Percentiles rank a stretch among this genome's conserved stretches.
Conservation (phyloP, 2,888 invertebrate species). For the Melanargia galathea region DNA sequence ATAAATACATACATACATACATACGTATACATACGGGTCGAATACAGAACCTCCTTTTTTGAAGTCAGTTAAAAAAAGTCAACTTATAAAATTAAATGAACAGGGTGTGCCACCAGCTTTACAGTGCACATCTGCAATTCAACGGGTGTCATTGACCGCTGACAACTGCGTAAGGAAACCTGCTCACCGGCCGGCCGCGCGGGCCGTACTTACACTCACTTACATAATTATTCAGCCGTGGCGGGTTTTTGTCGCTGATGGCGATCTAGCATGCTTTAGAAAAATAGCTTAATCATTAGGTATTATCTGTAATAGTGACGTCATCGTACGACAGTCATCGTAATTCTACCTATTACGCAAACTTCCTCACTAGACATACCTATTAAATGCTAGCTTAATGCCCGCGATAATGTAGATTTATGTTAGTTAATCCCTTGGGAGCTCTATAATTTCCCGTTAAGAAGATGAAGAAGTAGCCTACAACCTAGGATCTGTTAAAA, state of each 20-base stretch:
- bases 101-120: conserved; percentile 31
- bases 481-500: no score
- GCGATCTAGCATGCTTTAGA: background rate
- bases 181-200: conserved; percentile 31
- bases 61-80: no score
- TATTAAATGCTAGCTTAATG: no score
- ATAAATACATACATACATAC: no score
- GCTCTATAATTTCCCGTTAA: background rate
- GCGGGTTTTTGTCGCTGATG: conserved; percentile 4
- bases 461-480: background rate
- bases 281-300: background rate
- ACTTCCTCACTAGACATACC: background rate
- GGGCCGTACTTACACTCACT: conserved; percentile 20
- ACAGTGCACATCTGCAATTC: conserved; percentile 30
- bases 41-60: no score
- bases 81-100: background rate
- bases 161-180: conserved; percentile 45
- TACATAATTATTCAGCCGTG: conserved; percentile 34
- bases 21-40: no score
- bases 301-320: background rate
- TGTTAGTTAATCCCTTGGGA: no score
- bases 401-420: no score
- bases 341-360: no score
- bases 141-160: conserved; percentile 41
- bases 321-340: no score